Conservation (phyloP, 1,140 invertebrate genomes). For the Nomia melanderi region DNA sequence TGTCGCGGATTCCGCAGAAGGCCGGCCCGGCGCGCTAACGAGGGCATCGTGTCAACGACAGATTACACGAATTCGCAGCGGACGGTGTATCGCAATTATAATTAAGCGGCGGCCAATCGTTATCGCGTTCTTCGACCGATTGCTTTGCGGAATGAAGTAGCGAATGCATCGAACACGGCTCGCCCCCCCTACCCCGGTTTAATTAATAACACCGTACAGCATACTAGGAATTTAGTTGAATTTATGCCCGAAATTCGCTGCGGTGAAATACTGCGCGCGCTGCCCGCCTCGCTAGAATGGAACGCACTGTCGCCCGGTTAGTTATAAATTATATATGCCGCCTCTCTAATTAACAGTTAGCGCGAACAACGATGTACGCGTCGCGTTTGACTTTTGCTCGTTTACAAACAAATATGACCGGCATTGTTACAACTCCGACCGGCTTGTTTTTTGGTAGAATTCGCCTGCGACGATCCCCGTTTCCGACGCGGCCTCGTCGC, state of each 20-base stretch:
- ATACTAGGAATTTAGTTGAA: slow-evolving; percentile 39
- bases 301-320: neutral
- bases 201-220: slow-evolving; percentile 35
- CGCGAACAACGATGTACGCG: neutral
- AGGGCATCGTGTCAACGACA: neutral
- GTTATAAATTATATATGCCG: slow-evolving; percentile 31
- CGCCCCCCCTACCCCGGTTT: slow-evolving; percentile 7
- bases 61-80: slow-evolving; percentile 17
- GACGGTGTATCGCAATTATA: slow-evolving; percentile 18
- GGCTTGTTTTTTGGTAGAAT: too few relatives aligned
- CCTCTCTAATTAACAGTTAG: slow-evolving; percentile 44
- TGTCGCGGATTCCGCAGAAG: neutral
- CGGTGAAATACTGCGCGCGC: neutral
- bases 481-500: too few relatives aligned
- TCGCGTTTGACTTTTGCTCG: slow-evolving; percentile 9
- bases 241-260: slow-evolving; percentile 26
- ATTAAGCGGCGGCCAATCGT: slow-evolving; percentile 20
- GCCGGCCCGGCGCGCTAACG: neutral
- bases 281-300: neutral
- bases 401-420: neutral
- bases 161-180: slow-evolving; percentile 11
- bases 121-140: slow-evolving; percentile 9
- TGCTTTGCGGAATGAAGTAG: neutral
- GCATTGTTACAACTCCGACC: neutral
- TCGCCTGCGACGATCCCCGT: too few relatives aligned